Evolutionary conservation across 2,888 invertebrate genomes (phyloP), one percentile per base, ranked within the genome.

Genomic region (Drosophila borborema): DNA sequence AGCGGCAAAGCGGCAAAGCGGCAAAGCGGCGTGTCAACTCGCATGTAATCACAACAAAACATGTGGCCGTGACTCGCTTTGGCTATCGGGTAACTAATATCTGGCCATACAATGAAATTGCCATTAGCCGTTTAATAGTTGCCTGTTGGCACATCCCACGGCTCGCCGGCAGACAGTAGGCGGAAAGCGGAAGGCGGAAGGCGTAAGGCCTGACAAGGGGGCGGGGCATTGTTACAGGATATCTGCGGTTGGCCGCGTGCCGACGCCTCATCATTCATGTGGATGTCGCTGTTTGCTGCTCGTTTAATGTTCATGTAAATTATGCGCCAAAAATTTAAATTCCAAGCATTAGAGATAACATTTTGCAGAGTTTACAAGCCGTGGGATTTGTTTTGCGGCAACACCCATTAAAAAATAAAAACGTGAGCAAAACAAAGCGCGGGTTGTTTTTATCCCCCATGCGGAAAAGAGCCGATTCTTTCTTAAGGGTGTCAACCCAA

Each of bases 111-210:
- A 82, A 88, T 91, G 80, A 91, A 91, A 91, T 91, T 80, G 82
- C 89, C 90, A 91, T 92, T 90, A 90, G 85, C 84, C 86, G 80
- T 89, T 87, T 91, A 90, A 87, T 85, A 86, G 89, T 89, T 88
- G 84, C 85, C 81, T 91, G 88, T 90, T 89, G 83, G 89, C 85
- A 86, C 83, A 81, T 86, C 82, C 69, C 61, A 72, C 72, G 74
- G 68, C 69, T 51, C 51, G 58, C 41, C 56, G 43, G 64, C 28
- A 61, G 54, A 45, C 48, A 16, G 16, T 28, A 51, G 49, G 49
- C 49, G 49, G 34, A 51, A 34, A 64, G 46, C 48, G 28, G 34
- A 51, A 34, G 66, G 46, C 48, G 28, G 16, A 48, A 51, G 49
- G 49, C 49, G 49, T 51, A 51, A 34, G 66, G 46, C 64, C 74